Base-by-base conservation (phyloP, 2,113 vertebrate species). In the Anser brachyrhynchus region DNA sequence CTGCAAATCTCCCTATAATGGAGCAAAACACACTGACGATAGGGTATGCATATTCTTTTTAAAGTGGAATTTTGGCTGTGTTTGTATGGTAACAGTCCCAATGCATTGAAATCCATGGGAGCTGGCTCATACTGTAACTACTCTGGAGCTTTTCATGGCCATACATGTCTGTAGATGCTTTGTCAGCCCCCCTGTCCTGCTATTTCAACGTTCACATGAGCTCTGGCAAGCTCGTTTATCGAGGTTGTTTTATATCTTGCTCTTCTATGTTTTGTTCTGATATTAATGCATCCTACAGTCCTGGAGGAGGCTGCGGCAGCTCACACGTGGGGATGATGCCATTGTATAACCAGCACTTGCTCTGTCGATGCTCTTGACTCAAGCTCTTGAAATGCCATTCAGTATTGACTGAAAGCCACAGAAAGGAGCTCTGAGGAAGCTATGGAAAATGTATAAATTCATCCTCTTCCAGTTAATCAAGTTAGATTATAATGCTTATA, bases 381-480 rank as follows among this genome's bases (percentile, higher is more conserved):
- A 43, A 55, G 20, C 74, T 83, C 59, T 92, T 88, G 52, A 69
- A 39, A 67, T 87, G 39, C 82, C 22, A 6, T 85, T 88, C 74
- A 37, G 0, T 87, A 76, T 70, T 82, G 84, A 84, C 39, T 54
- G 44, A 82, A 70, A 64, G 64, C 39, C 10, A n/a, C 11, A 43
- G 76, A 59, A 94, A 59, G 43, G 57, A 70, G 72, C 43, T 87
- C 49, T 6, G 4, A 37, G 35, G 70, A 69, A 58, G 26, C 66
- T 90, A 55, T 88, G 73, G n/a, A 90, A 93, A 95, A 77, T 0
- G 0, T 59, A 41, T 37, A 73, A n/a, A 51, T 79, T 61, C 62
- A 62, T 89, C 37, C 71, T 76, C 74, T 87, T 90, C 84, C 69
- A 67, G 71, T 61, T 93, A 90, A 87, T 85, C 67, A 51, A 8